Base-by-base conservation (phyloP, 2,113 vertebrate genomes). In the Tachuris rubrigastra region DNA sequence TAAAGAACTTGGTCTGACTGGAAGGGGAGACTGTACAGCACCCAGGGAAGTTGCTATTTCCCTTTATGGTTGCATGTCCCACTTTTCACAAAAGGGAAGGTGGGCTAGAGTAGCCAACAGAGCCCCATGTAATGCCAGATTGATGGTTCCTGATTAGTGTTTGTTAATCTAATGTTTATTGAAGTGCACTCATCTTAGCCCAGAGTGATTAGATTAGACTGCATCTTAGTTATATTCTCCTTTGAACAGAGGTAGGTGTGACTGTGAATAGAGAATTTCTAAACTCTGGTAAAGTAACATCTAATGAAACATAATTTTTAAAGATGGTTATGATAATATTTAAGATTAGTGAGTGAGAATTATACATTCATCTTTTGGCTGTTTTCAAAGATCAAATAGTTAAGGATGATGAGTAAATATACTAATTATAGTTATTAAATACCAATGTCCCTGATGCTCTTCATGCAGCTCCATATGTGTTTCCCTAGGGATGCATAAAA, bases 271-370 rank as follows among this genome's bases (percentile, higher is more conserved):
- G 66, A 76, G 41, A 82, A 75, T 50, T 68, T 84, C 82, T 74
- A 90, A 30, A 89, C 87, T 95, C 79, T 63, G 59, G 30, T 89
- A 93, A 87, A 94, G 92, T 88, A 93, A 84, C 76, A 75, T 44
- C 67, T 95, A 79, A 87, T 88, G 83, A 83, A 84, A 92, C 5
- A 12, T 60, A 52, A 89, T 85, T 91, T 89, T 68, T 44, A 76
- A 69, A 89, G 93, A 49, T 56, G 44, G 30, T 35, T 92, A 37
- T 65, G 82, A 78, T 78, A 59, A 66, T 2, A 88, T 66, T 69
- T 92, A 78, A 92, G 52, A 56, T 80, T 44, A 83, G 67, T 41
- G 42, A 88, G 19, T 31, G 25, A 60, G 69, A 96, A 73, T 33
- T 37, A 42, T 10, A 13, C 14, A 31, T 69, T 67, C 41, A 73